These are phyloP conservation scores for Drosophila pseudotakahashii DNA, from an alignment of 2,888 invertebrate species.

Conservation along the genomic window DNA sequence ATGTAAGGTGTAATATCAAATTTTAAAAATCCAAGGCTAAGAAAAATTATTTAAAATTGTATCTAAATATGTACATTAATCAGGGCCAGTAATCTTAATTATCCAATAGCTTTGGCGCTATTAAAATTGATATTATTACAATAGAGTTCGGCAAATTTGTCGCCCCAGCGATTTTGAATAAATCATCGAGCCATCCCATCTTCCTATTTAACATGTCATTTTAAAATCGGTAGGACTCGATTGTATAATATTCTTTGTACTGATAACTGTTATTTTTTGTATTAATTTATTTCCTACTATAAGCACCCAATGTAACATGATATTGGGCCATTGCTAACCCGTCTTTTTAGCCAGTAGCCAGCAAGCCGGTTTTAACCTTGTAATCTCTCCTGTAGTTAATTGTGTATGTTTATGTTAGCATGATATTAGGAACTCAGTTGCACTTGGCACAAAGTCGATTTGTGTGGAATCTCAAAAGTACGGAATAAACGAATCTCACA, in stretches of 20 bases:
- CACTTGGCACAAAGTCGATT: constrained; percentile 27
- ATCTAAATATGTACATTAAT: not conserved
- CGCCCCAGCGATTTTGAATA: not conserved
- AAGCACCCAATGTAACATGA: constrained; percentile 27
- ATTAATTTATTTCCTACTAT: constrained; percentile 46
- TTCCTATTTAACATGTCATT: not conserved
- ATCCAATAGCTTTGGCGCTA: not conserved
- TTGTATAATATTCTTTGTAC: constrained; percentile 39
- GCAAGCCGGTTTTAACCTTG: constrained; percentile 29
- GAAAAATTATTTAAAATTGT: not conserved
- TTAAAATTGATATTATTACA: not conserved
- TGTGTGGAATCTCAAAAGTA: constrained; percentile 11
- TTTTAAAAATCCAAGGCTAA: too few species aligned
- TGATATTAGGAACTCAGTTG: constrained; percentile 24
- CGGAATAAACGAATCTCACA: constrained; percentile 21
- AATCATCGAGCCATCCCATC: constrained; percentile 11
- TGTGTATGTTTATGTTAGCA: constrained; percentile 30
- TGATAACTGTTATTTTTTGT: constrained; percentile 53
- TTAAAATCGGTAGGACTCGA: constrained; percentile 1
- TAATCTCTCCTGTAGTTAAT: constrained; percentile 28
- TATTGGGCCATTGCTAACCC: constrained; percentile 19
- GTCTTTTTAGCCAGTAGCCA: constrained; percentile 27
- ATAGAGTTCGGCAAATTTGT: not conserved
- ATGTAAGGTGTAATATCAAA: too few species aligned
- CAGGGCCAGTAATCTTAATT: constrained; percentile 1